phyloP scores from a whole-genome alignment of 2,888 invertebrate genomes.

The Sepioteuthis lessoniana region DNA sequence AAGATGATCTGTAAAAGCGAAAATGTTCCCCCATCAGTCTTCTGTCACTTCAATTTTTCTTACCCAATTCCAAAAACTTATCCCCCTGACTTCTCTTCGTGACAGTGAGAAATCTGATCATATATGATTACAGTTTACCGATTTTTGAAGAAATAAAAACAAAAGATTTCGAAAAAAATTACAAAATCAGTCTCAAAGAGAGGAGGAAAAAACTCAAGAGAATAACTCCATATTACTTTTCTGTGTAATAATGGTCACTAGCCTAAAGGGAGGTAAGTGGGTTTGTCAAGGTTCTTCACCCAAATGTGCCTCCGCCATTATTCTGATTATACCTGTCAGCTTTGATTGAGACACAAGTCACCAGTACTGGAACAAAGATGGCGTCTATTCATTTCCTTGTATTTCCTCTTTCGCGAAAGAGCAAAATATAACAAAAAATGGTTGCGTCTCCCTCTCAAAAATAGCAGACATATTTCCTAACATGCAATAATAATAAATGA shows the following conservation, averaged over 20 bases:
- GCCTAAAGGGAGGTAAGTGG: neutral
- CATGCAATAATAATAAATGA: neutral
- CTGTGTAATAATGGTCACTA: neutral
- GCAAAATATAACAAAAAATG: neutral
- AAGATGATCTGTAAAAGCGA: neutral
- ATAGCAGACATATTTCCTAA: neutral
- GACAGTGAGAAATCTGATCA: neutral
- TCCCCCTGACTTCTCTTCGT: neutral
- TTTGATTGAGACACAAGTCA: slow-evolving; percentile 13
- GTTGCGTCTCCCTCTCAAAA: neutral
- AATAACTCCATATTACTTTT: neutral
- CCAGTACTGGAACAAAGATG: neutral
- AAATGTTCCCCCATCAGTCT: neutral
- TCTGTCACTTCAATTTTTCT: neutral
- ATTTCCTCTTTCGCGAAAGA: neutral
- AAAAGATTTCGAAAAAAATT: neutral
- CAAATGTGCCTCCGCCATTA: neutral
- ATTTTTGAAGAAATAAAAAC: neutral
- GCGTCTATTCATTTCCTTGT: neutral
- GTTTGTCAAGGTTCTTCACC: neutral
- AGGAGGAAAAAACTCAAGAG: neutral
- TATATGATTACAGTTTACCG: neutral
- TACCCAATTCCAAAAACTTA: neutral
- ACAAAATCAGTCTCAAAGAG: neutral
- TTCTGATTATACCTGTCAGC: neutral